Percentiles rank a stretch among this genome's conserved stretches.
phyloP scores from a whole-genome alignment of 2,113 vertebrate species.

The Lepidothrix coronata region DNA sequence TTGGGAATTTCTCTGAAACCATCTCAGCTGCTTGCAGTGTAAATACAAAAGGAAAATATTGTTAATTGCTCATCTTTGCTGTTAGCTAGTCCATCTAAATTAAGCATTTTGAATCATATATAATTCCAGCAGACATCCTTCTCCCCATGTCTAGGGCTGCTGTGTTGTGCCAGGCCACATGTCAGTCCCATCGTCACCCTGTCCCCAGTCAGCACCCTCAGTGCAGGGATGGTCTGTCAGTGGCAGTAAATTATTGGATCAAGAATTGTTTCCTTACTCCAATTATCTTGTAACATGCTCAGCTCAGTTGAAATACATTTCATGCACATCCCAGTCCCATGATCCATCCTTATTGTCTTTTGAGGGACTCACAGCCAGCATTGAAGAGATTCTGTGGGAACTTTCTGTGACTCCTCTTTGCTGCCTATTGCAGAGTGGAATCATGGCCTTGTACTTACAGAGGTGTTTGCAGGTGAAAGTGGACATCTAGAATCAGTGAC shows the following conservation, averaged over 20 bases:
- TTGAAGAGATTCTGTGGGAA: neutral
- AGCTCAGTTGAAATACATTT: neutral
- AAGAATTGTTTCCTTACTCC: neutral
- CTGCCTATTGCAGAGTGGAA: neutral
- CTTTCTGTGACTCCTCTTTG: neutral
- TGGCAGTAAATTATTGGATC: neutral
- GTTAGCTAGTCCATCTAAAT: neutral
- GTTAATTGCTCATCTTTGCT: neutral
- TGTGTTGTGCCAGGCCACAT: neutral
- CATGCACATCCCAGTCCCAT: neutral
- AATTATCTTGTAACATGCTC: neutral
- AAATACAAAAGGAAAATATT: neutral
- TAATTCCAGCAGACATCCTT: neutral
- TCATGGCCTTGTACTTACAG: neutral
- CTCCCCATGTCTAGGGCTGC: neutral
- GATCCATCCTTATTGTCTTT: neutral
- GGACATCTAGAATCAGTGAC: neutral
- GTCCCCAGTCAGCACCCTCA: neutral
- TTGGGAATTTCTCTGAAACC: neutral
- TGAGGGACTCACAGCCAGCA: neutral
- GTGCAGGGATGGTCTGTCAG: neutral
- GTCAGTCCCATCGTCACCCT: neutral
- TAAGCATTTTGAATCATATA: neutral
- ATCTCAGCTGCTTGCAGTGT: neutral
- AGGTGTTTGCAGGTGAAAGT: neutral